These are phyloP conservation scores for Parascotia fuliginaria DNA, from an alignment of 2,888 invertebrate genomes.

Conservation along the genomic window DNA sequence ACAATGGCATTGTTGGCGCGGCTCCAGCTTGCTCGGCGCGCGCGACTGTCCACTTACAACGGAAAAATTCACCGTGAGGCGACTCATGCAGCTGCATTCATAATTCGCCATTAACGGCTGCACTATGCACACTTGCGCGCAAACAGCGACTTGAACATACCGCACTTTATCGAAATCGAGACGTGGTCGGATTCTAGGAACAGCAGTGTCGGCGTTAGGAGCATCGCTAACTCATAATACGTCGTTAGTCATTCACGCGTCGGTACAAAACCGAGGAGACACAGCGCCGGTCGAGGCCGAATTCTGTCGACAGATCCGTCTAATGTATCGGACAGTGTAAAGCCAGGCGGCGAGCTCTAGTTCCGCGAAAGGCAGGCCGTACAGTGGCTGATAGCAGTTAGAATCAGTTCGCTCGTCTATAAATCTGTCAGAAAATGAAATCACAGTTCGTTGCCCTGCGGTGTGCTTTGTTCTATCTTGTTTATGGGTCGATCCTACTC, in stretches of 20 bases:
- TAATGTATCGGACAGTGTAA: constrained; percentile 18
- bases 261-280: constrained; percentile 29
- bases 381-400: constrained; percentile 24
- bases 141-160: constrained; percentile 13
- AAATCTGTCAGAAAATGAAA: constrained; percentile 65
- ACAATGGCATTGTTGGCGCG: constrained; percentile 55
- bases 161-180: too few relatives aligned
- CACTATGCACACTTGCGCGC: constrained; percentile 13
- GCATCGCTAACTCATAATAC: constrained; percentile 16
- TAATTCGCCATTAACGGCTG: constrained; percentile 1
- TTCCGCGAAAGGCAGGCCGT: constrained; percentile 55
- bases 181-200: too few relatives aligned
- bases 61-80: constrained; percentile 23
- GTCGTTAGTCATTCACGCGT: constrained; percentile 41
- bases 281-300: constrained; percentile 30
- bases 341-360: constrained; percentile 16
- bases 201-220: constrained; percentile 1
- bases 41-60: constrained; percentile 24
- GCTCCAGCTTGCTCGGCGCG: constrained; percentile 42
- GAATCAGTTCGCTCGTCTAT: constrained; percentile 55
- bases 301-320: constrained; percentile 27
- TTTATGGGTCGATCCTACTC: constrained; percentile 41
- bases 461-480: constrained; percentile 45
- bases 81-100: constrained; percentile 18
- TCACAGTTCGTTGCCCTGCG: constrained; percentile 55